Evolutionary conservation across 2,113 vertebrate genomes (phyloP).

Genomic region (Siphamia tubifer): DNA sequence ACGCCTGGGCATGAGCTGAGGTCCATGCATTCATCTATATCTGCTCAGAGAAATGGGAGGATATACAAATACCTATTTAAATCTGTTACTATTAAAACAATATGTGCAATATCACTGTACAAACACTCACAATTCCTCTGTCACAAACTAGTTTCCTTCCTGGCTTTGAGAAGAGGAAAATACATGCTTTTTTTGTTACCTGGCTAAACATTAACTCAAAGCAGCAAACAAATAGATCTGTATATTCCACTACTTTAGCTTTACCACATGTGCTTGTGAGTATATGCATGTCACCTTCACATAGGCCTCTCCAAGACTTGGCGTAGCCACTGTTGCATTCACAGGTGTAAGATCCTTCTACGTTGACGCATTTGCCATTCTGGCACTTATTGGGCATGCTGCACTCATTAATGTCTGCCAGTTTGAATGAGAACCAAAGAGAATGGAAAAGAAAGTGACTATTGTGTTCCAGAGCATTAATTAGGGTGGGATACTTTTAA

Average conservation of each 20-base stretch:
- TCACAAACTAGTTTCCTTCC: conserved; percentile 34
- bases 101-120: neutral
- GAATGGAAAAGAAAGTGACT: conserved; percentile 45
- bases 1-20: conserved; percentile 79
- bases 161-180: conserved; percentile 56
- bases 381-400: conserved; percentile 83
- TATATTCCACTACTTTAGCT: conserved; percentile 8
- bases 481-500: conserved; percentile 35
- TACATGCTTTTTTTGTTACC: conserved; percentile 53
- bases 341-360: conserved; percentile 88
- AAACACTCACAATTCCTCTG: conserved; percentile 1
- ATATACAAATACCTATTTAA: conserved; percentile 15
- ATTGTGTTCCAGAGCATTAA: conserved; percentile 50
- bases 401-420: conserved; percentile 89
- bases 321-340: conserved; percentile 86
- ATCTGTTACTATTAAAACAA: conserved; percentile 20
- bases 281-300: conserved; percentile 83
- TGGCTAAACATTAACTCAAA: too few relatives aligned
- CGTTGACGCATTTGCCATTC: conserved; percentile 88
- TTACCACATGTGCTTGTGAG: neutral
- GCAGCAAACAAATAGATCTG: conserved; percentile 44
- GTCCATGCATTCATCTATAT: conserved; percentile 82
- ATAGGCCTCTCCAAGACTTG: conserved; percentile 82
- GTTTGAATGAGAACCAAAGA: conserved; percentile 42
- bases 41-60: conserved; percentile 48